Evolutionary conservation across 2,113 vertebrate genomes (phyloP).

Genomic region (Microcebus lehilahytsara): DNA sequence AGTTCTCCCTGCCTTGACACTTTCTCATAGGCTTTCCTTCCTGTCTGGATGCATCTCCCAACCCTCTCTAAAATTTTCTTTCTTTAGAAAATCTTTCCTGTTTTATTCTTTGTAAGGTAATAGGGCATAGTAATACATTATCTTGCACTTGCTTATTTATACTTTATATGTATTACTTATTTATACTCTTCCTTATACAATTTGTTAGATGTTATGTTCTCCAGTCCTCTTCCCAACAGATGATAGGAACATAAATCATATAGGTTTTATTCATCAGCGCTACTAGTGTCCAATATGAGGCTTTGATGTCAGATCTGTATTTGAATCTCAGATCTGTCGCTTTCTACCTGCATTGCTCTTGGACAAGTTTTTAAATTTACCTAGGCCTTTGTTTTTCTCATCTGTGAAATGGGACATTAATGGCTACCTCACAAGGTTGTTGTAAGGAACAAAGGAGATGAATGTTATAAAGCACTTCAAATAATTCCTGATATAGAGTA

Average conservation of each 20-base stretch:
- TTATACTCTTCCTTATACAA: neutral
- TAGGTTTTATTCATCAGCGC: neutral
- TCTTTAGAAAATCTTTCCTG: conserved; percentile 1
- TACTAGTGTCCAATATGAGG: neutral
- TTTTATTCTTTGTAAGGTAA: neutral
- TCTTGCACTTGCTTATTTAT: neutral
- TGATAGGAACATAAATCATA: neutral
- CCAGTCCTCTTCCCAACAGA: neutral
- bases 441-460: neutral
- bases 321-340: neutral
- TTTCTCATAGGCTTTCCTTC: neutral
- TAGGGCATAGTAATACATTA: neutral
- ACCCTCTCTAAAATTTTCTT: neutral
- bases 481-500: neutral
- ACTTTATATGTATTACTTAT: neutral
- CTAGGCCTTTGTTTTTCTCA: neutral
- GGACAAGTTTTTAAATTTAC: neutral
- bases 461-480: neutral
- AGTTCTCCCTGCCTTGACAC: neutral
- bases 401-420: neutral
- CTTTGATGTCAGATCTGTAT: neutral
- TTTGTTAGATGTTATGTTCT: neutral
- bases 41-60: neutral
- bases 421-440: neutral
- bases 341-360: conserved; percentile 8